phyloP scores from a whole-genome alignment of 2,113 vertebrate genomes.

The Xiphophorus couchianus region DNA sequence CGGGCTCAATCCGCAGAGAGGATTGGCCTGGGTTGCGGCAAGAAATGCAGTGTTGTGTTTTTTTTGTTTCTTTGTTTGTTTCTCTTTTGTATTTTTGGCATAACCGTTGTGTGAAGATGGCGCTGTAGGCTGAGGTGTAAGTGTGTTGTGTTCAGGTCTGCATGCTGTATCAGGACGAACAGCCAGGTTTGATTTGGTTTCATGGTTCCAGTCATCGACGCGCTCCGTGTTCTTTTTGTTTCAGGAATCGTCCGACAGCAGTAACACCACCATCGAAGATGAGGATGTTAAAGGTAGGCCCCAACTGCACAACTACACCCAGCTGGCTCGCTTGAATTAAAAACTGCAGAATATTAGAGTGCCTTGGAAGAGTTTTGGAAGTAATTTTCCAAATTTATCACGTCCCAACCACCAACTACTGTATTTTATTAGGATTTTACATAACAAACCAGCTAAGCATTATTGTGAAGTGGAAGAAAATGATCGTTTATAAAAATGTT shows the following conservation, averaged over 20 bases:
- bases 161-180: constrained; percentile 16
- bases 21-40: constrained; percentile 19
- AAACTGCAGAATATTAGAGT: not conserved
- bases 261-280: constrained; percentile 95
- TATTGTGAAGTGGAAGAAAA: no score
- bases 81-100: constrained; percentile 2
- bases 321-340: not conserved
- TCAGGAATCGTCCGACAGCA: constrained; percentile 95
- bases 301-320: not conserved
- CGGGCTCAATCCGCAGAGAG: not conserved
- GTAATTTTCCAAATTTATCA: no score
- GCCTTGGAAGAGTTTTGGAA: no score
- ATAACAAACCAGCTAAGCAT: no score
- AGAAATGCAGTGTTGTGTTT: constrained; percentile 9
- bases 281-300: constrained; percentile 94
- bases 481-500: no score
- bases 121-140: constrained; percentile 7
- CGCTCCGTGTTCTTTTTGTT: constrained; percentile 32
- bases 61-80: not conserved
- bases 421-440: no score
- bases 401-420: no score
- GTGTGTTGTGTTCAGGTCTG: constrained; percentile 15
- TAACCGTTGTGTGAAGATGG: not conserved
- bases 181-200: not conserved
- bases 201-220: not conserved